Conservation (phyloP, 2,797 vertebrate species). For the Poeciliopsis infans region DNA sequence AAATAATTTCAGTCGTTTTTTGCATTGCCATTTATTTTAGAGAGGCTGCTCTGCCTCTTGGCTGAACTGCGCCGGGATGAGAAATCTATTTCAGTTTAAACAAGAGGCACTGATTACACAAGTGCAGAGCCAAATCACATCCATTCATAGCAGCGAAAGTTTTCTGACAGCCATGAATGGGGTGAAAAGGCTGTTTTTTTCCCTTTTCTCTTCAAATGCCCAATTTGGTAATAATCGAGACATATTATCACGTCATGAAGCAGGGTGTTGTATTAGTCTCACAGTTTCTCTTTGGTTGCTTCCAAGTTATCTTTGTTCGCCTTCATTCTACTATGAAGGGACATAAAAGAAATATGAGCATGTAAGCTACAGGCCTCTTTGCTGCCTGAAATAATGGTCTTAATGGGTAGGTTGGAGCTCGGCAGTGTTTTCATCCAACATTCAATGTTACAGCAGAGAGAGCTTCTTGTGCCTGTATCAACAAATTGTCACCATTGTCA, state of each 20-base stretch:
- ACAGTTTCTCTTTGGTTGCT: slow-evolving; percentile 25
- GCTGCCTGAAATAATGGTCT: slow-evolving; percentile 54
- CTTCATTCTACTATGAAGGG: slow-evolving; percentile 26
- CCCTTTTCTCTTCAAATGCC: slow-evolving; percentile 30
- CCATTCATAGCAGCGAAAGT: slow-evolving; percentile 70
- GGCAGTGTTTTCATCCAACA: slow-evolving; percentile 52
- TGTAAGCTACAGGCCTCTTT: slow-evolving; percentile 38
- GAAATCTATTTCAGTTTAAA: slow-evolving; percentile 73
- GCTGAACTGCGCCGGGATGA: slow-evolving; percentile 66
- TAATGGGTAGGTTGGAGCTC: slow-evolving; percentile 62
- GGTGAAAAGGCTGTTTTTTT: slow-evolving; percentile 21
- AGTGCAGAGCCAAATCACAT: slow-evolving; percentile 70
- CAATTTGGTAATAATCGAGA: slow-evolving; percentile 49
- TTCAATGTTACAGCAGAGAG: slow-evolving; percentile 50
- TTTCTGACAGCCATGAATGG: slow-evolving; percentile 46
- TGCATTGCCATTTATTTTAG: slow-evolving; percentile 54
- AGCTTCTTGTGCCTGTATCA: slow-evolving; percentile 56
- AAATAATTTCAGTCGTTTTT: slow-evolving; percentile 38
- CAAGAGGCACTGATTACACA: slow-evolving; percentile 77
- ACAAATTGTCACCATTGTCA: slow-evolving; percentile 54
- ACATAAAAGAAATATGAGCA: slow-evolving; percentile 48
- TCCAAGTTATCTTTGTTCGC: slow-evolving; percentile 38
- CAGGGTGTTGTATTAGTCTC: slow-evolving; percentile 27
- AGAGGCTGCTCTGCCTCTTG: slow-evolving; percentile 67
- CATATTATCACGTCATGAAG: slow-evolving; percentile 21